Conservation (phyloP, 2,888 invertebrate species). For the Troilus luridus region DNA sequence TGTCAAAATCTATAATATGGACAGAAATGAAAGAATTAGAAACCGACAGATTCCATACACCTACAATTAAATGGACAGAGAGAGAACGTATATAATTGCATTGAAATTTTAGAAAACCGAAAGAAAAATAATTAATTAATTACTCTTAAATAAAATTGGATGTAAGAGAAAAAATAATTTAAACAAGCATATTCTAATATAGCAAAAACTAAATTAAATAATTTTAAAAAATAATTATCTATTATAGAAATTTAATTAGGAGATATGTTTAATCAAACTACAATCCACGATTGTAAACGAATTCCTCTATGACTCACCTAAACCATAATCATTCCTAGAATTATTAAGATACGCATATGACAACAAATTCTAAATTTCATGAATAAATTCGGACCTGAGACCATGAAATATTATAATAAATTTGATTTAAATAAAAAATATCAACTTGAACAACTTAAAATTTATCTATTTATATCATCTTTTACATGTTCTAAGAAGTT, state of each 20-base stretch:
- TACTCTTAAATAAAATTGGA: neutral
- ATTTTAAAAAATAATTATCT: neutral
- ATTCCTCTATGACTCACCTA: neutral
- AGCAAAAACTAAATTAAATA: neutral
- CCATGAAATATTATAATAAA: conserved; percentile 1
- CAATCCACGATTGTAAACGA: neutral
- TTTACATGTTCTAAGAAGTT: neutral
- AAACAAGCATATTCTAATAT: neutral
- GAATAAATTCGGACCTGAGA: conserved; percentile 4
- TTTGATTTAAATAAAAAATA: neutral
- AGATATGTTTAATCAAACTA: neutral
- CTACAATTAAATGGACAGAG: neutral
- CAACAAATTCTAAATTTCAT: neutral
- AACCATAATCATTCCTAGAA: neutral
- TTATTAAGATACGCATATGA: neutral
- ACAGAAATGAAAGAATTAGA: neutral
- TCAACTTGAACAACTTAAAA: neutral
- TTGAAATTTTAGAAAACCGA: neutral
- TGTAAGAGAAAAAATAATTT: neutral
- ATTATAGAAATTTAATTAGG: neutral
- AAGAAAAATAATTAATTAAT: neutral
- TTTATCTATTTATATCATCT: neutral
- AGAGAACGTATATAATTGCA: neutral
- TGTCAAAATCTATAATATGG: neutral
- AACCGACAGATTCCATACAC: neutral